Conservation (phyloP, 2,797 vertebrate species). For the Sebastes oblongus region DNA sequence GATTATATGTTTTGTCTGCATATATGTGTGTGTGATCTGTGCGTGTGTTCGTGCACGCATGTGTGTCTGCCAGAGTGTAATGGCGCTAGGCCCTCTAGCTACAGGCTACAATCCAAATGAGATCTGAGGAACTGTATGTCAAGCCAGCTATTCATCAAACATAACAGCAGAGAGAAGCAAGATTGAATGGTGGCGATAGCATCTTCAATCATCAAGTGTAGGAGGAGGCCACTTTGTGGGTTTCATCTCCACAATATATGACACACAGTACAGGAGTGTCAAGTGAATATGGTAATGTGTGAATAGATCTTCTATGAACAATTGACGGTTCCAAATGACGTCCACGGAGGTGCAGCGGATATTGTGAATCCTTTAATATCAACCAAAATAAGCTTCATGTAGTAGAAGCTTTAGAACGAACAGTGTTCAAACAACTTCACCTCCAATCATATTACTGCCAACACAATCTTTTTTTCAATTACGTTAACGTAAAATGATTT, state of each 20-base stretch:
- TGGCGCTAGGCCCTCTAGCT: constrained; percentile 53
- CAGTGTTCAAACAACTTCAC: background rate
- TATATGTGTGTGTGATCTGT: background rate
- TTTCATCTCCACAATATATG: constrained; percentile 58
- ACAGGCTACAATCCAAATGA: constrained; percentile 68
- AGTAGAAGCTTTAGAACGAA: background rate
- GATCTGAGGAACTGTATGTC: constrained; percentile 68
- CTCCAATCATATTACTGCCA: background rate
- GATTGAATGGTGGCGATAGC: constrained; percentile 59
- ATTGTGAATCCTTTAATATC: constrained; percentile 26
- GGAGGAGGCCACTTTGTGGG: constrained; percentile 56
- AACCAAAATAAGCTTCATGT: constrained; percentile 9
- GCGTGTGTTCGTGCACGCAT: background rate
- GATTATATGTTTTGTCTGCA: constrained; percentile 31
- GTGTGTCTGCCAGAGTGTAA: constrained; percentile 34
- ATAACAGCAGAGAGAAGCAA: constrained; percentile 55
- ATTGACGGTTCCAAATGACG: constrained; percentile 35
- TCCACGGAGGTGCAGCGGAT: constrained; percentile 8
- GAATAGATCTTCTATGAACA: constrained; percentile 42
- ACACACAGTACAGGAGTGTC: constrained; percentile 43
- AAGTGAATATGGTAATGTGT: constrained; percentile 60
- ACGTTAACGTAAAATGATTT: background rate
- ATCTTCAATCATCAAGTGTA: constrained; percentile 65
- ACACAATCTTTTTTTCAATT: background rate
- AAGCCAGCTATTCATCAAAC: constrained; percentile 72